A percentile compares a stretch with the other conserved stretches of the same genome.
Conservation (phyloP, 2,797 vertebrate species). For the Pipistrellus nathusii region DNA sequence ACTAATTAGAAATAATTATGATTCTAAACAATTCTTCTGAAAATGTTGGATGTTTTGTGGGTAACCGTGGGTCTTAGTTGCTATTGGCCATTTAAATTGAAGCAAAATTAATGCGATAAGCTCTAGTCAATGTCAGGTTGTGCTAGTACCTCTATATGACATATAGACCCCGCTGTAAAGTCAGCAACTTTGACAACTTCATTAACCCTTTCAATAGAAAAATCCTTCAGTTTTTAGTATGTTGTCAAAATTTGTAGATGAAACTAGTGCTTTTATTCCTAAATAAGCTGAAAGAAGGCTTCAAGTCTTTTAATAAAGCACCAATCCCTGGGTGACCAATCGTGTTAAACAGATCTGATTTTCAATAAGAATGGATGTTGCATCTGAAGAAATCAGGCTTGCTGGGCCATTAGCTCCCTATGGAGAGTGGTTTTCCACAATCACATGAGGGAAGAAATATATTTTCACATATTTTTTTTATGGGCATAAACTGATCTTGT, state of each 20-base stretch:
- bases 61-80: not conserved
- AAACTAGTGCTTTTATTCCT: not conserved
- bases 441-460: not conserved
- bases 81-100: not conserved
- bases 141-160: not conserved
- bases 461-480: not conserved
- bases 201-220: not conserved
- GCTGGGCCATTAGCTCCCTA: not conserved
- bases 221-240: slow-evolving; percentile 12
- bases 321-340: not conserved
- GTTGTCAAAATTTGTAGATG: not conserved
- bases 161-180: not conserved
- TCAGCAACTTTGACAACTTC: not conserved
- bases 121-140: not conserved
- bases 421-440: slow-evolving; percentile 11
- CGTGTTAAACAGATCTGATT: not conserved
- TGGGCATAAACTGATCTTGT: slow-evolving; percentile 15
- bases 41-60: not conserved
- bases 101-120: not conserved
- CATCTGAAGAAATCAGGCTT: not conserved
- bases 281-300: not conserved
- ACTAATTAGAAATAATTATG: not conserved
- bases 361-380: not conserved
- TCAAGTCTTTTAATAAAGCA: not conserved
- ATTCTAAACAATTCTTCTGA: not conserved